These are phyloP conservation scores for Porites rus DNA, from an alignment of 92 coral and sea anemone species.

Conservation along the genomic window DNA sequence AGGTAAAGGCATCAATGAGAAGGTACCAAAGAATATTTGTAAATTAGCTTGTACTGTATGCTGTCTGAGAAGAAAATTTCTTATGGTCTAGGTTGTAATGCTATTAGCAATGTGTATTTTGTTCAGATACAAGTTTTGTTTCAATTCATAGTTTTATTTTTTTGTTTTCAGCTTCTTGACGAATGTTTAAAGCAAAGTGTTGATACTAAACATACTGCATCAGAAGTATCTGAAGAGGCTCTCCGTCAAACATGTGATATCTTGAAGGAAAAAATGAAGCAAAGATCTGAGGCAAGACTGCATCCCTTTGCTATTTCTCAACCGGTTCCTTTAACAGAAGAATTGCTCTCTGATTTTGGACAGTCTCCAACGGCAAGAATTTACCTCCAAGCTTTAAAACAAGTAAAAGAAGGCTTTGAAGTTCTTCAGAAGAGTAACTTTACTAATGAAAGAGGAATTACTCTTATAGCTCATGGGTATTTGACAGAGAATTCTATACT, in stretches of 20 bases:
- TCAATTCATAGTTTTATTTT: neutral
- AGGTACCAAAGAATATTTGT: too few relatives aligned
- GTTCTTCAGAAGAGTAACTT: constrained; percentile 66
- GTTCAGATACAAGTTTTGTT: too few relatives aligned
- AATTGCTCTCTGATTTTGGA: constrained; percentile 56
- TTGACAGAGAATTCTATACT: constrained; percentile 62
- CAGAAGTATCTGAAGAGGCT: constrained; percentile 9
- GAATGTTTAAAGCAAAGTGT: neutral
- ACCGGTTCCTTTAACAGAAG: constrained; percentile 60
- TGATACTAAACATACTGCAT: neutral
- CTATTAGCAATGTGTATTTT: too few relatives aligned
- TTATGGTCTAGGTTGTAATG: too few relatives aligned
- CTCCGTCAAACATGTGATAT: neutral
- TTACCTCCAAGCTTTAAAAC: constrained; percentile 71
- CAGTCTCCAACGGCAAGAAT: constrained; percentile 80
- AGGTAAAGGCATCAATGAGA: too few relatives aligned
- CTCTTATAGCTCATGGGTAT: constrained; percentile 64
- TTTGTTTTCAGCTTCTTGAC: constrained; percentile 26
- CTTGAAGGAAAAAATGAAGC: neutral
- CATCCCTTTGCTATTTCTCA: constrained; percentile 70
- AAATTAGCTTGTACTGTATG: too few relatives aligned
- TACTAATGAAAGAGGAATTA: constrained; percentile 62
- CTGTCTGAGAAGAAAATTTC: too few relatives aligned
- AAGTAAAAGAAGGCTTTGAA: constrained; percentile 66
- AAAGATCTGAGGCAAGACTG: neutral